A percentile compares a stretch with the other conserved stretches of the same genome.
These are phyloP conservation scores for Lophius piscatorius DNA, from an alignment of 2,113 vertebrate genomes.

Conservation along the genomic window DNA sequence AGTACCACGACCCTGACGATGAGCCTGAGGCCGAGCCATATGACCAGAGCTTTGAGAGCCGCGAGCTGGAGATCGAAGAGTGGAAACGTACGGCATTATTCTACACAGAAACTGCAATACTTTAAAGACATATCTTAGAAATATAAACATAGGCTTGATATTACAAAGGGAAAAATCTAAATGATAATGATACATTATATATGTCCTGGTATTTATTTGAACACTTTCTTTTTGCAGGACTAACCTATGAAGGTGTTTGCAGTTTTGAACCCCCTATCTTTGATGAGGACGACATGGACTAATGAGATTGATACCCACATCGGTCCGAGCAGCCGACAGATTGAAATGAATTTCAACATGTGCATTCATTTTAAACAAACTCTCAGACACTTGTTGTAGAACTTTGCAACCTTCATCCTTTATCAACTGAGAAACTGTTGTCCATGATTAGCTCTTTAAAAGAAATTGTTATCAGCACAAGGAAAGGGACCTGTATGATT, in stretches of 20 bases:
- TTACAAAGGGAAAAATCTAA: too few species aligned
- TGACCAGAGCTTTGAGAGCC: slow-evolving; percentile 97
- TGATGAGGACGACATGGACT: slow-evolving; percentile 95
- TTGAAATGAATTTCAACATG: slow-evolving; percentile 17
- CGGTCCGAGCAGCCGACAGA: slow-evolving; percentile 29
- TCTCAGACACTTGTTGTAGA: slow-evolving; percentile 27
- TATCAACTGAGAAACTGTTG: slow-evolving; percentile 14
- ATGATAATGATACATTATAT: too few species aligned
- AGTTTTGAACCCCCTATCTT: slow-evolving; percentile 91
- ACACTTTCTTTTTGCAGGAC: slow-evolving; percentile 74
- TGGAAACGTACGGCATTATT: slow-evolving; percentile 91
- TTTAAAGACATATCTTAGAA: too few species aligned
- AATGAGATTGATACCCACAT: slow-evolving; percentile 43
- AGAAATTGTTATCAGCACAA: slow-evolving; percentile 27
- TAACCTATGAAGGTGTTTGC: slow-evolving; percentile 93
- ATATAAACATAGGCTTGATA: too few species aligned
- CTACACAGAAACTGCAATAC: neutral
- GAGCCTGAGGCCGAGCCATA: slow-evolving; percentile 95
- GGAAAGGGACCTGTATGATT: slow-evolving; percentile 16
- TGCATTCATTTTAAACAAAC: slow-evolving; percentile 41
- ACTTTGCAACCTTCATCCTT: slow-evolving; percentile 26
- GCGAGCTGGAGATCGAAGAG: slow-evolving; percentile 94
- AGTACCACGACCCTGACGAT: slow-evolving; percentile 97
- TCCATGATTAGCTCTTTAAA: slow-evolving; percentile 19
- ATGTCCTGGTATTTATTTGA: neutral